Percentiles rank a stretch among this genome's conserved stretches.
Evolutionary conservation across 2,888 invertebrate genomes (phyloP).

Genomic region (Andrena minutula): DNA sequence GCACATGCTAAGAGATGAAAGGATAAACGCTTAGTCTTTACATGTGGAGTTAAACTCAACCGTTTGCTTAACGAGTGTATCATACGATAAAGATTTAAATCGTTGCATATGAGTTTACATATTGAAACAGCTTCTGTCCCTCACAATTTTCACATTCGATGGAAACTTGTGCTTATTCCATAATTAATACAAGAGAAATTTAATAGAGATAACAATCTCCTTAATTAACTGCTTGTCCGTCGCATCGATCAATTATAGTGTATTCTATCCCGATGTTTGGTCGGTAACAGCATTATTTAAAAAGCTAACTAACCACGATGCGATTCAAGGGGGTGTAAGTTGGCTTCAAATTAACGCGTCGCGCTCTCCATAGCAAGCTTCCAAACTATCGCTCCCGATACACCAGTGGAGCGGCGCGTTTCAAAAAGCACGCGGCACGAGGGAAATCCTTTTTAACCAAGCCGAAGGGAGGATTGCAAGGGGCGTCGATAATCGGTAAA

Average conservation of each 20-base stretch:
- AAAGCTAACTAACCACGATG: background rate
- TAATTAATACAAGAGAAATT: no score
- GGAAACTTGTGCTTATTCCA: no score
- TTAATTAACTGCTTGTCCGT: background rate
- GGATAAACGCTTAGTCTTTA: no score
- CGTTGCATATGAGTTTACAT: no score
- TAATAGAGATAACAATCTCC: background rate
- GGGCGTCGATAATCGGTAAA: constrained; percentile 78
- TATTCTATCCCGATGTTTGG: background rate
- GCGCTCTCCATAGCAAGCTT: background rate
- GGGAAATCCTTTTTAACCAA: constrained; percentile 35
- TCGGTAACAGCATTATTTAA: background rate
- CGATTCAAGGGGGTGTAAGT: background rate
- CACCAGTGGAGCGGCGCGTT: constrained; percentile 4
- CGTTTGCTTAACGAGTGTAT: no score
- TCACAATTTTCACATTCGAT: no score
- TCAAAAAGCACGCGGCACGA: constrained; percentile 14
- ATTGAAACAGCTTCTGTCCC: no score
- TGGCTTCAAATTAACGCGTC: constrained; percentile 14
- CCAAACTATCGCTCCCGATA: constrained; percentile 34
- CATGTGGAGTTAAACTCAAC: no score
- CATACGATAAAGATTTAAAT: no score
- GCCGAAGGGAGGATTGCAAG: constrained; percentile 32
- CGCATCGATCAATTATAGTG: background rate
- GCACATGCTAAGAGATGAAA: no score